Evolutionary conservation across 2,888 invertebrate genomes (phyloP).

Genomic region (Allacma fusca): DNA sequence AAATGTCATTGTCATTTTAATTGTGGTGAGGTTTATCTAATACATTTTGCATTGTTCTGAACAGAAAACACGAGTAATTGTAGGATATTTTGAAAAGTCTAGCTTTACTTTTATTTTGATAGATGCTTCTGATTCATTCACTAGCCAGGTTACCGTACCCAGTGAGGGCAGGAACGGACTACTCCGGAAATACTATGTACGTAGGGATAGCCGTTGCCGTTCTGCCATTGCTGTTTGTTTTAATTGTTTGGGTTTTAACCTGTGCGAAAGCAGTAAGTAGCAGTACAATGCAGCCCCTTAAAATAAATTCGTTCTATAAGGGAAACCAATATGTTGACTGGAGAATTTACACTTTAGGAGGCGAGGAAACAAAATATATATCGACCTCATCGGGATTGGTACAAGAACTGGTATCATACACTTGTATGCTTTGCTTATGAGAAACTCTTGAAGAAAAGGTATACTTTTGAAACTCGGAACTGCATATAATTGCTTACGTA

Average conservation of each 20-base stretch:
- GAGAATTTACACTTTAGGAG: too few species aligned
- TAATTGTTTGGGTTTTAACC: slow-evolving; percentile 9
- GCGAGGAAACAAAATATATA: neutral
- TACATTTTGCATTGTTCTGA: neutral
- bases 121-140: slow-evolving; percentile 9
- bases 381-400: slow-evolving; percentile 54
- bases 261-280: neutral
- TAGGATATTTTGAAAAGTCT: neutral
- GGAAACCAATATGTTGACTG: too few species aligned
- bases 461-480: too few species aligned
- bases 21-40: slow-evolving; percentile 44
- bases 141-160: neutral
- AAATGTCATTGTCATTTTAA: slow-evolving; percentile 26
- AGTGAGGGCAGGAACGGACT: neutral
- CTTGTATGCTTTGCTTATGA: slow-evolving; percentile 46
- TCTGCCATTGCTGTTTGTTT: neutral
- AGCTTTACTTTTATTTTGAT: neutral
- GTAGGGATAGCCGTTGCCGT: neutral
- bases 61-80: neutral
- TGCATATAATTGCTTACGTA: too few species aligned
- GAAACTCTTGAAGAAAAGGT: slow-evolving; percentile 31
- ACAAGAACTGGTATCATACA: slow-evolving; percentile 54
- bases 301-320: too few species aligned
- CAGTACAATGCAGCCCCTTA: too few species aligned
- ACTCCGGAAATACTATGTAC: neutral